These are phyloP conservation scores for Brenthis ino DNA, from an alignment of 2,888 invertebrate species.

Conservation along the genomic window DNA sequence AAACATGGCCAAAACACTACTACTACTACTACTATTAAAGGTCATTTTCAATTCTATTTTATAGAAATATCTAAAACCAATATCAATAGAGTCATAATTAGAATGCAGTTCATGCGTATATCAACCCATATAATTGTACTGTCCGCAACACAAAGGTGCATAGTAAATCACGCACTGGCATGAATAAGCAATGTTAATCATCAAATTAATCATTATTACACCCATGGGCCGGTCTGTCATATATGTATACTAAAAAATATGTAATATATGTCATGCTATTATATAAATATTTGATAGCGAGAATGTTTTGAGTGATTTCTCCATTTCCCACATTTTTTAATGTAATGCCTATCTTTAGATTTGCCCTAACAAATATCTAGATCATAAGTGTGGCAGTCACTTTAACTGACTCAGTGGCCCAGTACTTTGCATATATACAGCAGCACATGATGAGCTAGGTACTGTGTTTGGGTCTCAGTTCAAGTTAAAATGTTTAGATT, in stretches of 20 bases:
- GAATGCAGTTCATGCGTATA: conserved; percentile 19
- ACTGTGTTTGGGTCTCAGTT: no score
- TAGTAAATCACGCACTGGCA: conserved; percentile 43
- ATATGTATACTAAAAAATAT: conserved; percentile 32
- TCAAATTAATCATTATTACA: conserved; percentile 41
- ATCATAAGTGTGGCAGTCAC: no score
- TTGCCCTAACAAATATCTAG: no score
- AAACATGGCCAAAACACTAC: no score
- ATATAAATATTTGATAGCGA: not conserved
- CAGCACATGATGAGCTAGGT: no score
- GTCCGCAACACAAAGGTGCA: conserved; percentile 50
- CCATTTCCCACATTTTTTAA: no score
- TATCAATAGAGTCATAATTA: conserved; percentile 10
- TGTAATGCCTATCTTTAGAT: no score
- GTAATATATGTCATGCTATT: not conserved
- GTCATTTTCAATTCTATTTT: no score
- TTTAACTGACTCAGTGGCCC: no score
- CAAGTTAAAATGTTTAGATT: no score
- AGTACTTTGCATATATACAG: no score
- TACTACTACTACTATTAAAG: no score
- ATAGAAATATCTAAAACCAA: not conserved
- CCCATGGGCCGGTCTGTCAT: conserved; percentile 22
- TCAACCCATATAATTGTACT: conserved; percentile 49
- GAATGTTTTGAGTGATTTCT: conserved; percentile 27
- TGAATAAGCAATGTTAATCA: conserved; percentile 44